Conservation (phyloP, 1,140 invertebrate genomes). For the Drosophila pectinifera region DNA sequence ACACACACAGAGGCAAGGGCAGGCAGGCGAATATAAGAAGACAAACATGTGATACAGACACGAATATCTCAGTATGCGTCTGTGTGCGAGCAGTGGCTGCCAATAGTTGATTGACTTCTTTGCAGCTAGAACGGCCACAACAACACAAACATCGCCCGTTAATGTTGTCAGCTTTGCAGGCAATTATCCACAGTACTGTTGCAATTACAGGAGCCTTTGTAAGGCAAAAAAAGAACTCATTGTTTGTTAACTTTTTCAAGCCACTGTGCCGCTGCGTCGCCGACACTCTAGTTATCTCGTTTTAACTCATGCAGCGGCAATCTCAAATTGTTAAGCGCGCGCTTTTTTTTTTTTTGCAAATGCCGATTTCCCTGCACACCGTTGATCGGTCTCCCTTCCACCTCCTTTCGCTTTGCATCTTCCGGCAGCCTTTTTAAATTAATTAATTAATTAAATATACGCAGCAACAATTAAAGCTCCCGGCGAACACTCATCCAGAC, state of each 20-base stretch:
- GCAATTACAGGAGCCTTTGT: slow-evolving; percentile 45
- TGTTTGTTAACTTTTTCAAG: slow-evolving; percentile 53
- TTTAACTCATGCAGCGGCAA: slow-evolving; percentile 61
- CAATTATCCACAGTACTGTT: slow-evolving; percentile 49
- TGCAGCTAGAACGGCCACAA: slow-evolving; percentile 31
- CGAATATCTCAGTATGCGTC: slow-evolving; percentile 44
- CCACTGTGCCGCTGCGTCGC: slow-evolving; percentile 50
- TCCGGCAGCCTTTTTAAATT: slow-evolving; percentile 63
- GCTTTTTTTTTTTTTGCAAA: slow-evolving; percentile 53
- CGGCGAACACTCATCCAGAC: slow-evolving; percentile 42
- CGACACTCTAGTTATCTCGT: slow-evolving; percentile 69
- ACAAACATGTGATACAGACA: slow-evolving; percentile 84
- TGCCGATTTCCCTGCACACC: slow-evolving; percentile 22
- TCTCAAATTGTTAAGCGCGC: slow-evolving; percentile 56
- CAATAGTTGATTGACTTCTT: slow-evolving; percentile 83
- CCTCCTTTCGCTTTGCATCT: slow-evolving; percentile 47
- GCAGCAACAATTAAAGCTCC: slow-evolving; percentile 55
- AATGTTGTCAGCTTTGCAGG: slow-evolving; percentile 59
- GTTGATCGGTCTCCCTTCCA: slow-evolving; percentile 9
- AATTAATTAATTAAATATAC: slow-evolving; percentile 76
- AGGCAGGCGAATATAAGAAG: slow-evolving; percentile 81
- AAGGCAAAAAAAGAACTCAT: slow-evolving; percentile 30
- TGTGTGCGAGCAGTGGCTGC: slow-evolving; percentile 56
- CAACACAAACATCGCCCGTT: slow-evolving; percentile 17
- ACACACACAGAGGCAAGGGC: slow-evolving; percentile 39